Conservation (phyloP, 2,888 invertebrate genomes). For the Catocala nupta region DNA sequence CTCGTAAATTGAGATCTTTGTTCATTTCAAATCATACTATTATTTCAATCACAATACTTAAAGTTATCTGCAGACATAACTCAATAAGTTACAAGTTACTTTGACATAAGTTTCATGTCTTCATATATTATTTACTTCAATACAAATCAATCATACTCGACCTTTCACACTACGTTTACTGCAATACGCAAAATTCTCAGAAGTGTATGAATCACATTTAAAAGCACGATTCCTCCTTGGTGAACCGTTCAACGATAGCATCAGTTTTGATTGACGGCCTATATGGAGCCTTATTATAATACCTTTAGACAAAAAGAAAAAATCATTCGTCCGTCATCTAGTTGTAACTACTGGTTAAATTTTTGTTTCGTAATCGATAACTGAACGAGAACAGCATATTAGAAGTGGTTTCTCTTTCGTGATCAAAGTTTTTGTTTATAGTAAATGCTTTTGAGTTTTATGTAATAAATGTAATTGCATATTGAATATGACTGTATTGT, state of each 20-base stretch:
- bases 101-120: neutral
- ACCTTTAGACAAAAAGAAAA: slow-evolving; percentile 57
- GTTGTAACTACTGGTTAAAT: slow-evolving; percentile 72
- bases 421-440: slow-evolving; percentile 35
- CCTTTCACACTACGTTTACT: slow-evolving; percentile 47
- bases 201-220: slow-evolving; percentile 40
- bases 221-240: slow-evolving; percentile 45
- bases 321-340: slow-evolving; percentile 54
- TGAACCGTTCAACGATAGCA: slow-evolving; percentile 56
- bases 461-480: slow-evolving; percentile 24
- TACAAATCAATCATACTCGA: slow-evolving; percentile 2
- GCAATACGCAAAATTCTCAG: slow-evolving; percentile 34
- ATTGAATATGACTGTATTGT: slow-evolving; percentile 22
- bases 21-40: too few relatives aligned
- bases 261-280: slow-evolving; percentile 72
- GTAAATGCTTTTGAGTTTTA: slow-evolving; percentile 36
- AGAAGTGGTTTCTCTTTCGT: slow-evolving; percentile 65
- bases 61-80: too few relatives aligned
- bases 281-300: slow-evolving; percentile 72
- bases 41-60: too few relatives aligned
- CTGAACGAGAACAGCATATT: slow-evolving; percentile 55
- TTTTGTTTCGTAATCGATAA: slow-evolving; percentile 71
- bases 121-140: neutral
- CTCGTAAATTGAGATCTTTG: too few relatives aligned
- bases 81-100: too few relatives aligned